phyloP scores from a whole-genome alignment of 2,113 vertebrate species.

The Antechinus stuartii region DNA sequence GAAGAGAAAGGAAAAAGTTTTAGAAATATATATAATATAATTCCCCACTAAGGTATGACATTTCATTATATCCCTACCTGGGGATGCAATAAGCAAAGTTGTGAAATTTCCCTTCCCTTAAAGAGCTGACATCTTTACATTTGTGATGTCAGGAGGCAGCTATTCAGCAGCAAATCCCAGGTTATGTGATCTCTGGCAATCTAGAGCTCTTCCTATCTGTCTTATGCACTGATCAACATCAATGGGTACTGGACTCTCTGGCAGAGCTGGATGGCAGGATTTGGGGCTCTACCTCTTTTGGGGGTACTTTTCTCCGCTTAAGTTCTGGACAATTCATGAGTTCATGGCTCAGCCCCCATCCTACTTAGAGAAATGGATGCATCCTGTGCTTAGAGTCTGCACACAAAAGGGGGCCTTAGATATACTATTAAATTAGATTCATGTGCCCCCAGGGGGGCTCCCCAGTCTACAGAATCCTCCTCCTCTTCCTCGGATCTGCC shows the following conservation, averaged over 20 bases:
- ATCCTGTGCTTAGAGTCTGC: background rate
- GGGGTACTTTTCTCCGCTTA: background rate
- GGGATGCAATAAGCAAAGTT: too few species aligned
- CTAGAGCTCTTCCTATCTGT: background rate
- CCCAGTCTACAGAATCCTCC: background rate
- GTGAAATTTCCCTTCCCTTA: background rate
- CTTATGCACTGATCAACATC: background rate
- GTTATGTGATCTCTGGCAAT: background rate
- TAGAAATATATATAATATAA: too few species aligned
- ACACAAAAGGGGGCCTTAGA: background rate
- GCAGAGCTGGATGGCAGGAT: too few species aligned
- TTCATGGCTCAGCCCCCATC: background rate
- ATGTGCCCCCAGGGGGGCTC: background rate
- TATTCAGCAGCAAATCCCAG: background rate
- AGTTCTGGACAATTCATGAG: background rate
- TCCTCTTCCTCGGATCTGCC: background rate
- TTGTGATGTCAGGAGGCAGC: background rate
- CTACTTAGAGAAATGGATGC: background rate
- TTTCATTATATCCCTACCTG: background rate
- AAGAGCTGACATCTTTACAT: background rate
- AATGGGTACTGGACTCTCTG: background rate
- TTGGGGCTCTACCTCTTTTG: too few species aligned
- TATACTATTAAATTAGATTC: background rate
- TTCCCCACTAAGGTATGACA: background rate
- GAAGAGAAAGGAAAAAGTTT: too few species aligned